Percentiles rank a stretch among this genome's conserved stretches.
Conservation (phyloP, 2,797 vertebrate species). For the Pogonophryne albipinna region DNA sequence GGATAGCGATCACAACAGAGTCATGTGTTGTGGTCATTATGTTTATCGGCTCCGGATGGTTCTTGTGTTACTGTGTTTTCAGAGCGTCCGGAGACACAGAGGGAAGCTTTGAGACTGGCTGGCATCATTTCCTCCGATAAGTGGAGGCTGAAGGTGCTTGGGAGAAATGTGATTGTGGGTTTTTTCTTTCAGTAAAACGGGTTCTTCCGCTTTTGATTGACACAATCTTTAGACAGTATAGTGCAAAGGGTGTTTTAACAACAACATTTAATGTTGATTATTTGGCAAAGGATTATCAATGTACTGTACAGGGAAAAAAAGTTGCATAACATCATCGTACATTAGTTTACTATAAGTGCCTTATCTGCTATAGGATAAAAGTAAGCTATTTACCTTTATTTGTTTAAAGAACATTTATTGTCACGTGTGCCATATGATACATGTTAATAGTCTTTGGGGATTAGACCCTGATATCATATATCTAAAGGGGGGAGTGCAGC, state of each 20-base stretch:
- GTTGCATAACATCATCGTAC: neutral
- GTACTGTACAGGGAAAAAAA: neutral
- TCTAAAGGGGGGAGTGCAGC: no score
- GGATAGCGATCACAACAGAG: conserved; percentile 62
- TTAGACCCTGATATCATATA: no score
- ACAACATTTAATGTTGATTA: neutral
- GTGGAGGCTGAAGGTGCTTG: conserved; percentile 27
- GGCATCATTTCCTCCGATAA: conserved; percentile 65
- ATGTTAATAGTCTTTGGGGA: no score
- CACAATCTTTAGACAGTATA: neutral
- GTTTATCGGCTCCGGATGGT: conserved; percentile 68
- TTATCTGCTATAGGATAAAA: neutral
- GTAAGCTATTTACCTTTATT: neutral
- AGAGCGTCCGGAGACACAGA: conserved; percentile 48
- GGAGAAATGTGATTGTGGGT: conserved; percentile 28
- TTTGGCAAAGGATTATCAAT: neutral
- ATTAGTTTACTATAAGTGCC: neutral
- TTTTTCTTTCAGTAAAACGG: conserved; percentile 18
- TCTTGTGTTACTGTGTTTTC: conserved; percentile 58
- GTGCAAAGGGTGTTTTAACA: conserved; percentile 10
- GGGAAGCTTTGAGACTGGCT: conserved; percentile 53
- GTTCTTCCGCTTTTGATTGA: conserved; percentile 9
- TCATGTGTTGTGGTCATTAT: conserved; percentile 57
- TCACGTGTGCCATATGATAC: no score
- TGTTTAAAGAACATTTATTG: no score